A percentile compares a stretch with the other conserved stretches of the same genome.
Evolutionary conservation across 2,888 invertebrate genomes (phyloP).

Genomic region (Bibio marci): DNA sequence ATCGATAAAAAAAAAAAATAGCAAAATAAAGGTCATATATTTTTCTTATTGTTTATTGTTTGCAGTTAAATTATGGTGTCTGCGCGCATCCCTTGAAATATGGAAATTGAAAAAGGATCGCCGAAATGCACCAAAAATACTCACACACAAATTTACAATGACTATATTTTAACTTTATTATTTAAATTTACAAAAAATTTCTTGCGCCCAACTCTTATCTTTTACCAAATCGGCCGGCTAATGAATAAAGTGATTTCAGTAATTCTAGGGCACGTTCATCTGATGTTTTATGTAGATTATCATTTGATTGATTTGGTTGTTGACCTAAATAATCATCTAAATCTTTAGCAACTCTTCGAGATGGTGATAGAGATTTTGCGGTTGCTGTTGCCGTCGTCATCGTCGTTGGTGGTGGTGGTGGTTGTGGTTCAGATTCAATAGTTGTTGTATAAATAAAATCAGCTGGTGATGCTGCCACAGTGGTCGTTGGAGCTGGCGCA

Average conservation of each 20-base stretch:
- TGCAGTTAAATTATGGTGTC: too few species aligned
- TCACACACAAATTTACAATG: too few species aligned
- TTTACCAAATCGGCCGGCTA: conserved; percentile 68
- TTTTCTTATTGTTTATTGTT: too few species aligned
- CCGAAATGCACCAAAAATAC: too few species aligned
- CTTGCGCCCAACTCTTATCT: too few species aligned
- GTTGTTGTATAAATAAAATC: conserved; percentile 13
- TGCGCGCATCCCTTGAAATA: too few species aligned
- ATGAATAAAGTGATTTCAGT: conserved; percentile 64
- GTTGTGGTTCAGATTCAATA: too few species aligned
- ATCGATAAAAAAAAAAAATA: too few species aligned
- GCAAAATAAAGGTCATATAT: too few species aligned
- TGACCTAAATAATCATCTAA: conserved; percentile 12
- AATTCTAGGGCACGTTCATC: conserved; percentile 68
- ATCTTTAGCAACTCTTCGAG: conserved; percentile 12
- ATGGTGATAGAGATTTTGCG: conserved; percentile 14
- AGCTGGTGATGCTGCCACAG: conserved; percentile 16
- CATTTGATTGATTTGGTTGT: conserved; percentile 17
- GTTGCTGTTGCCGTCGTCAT: conserved; percentile 16
- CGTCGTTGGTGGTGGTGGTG: conserved; percentile 27
- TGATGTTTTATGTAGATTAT: conserved; percentile 34
- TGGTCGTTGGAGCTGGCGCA: conserved; percentile 11
- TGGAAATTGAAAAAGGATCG: too few species aligned
- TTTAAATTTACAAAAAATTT: too few species aligned
- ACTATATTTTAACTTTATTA: too few species aligned